A percentile compares a stretch with the other conserved stretches of the same genome.
Evolutionary conservation across 2,113 vertebrate species (phyloP).

Genomic region (Phycodurus eques): DNA sequence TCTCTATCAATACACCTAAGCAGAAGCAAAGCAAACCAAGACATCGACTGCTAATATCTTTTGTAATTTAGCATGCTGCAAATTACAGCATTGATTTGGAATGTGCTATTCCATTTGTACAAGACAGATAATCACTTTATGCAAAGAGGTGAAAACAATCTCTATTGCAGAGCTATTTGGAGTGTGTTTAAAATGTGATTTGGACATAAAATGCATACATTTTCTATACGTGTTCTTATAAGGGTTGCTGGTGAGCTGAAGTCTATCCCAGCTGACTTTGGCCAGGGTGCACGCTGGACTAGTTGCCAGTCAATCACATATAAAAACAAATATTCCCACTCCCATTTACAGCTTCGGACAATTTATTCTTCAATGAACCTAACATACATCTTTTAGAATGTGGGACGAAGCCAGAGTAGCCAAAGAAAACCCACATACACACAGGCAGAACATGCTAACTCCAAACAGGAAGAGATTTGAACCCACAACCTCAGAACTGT

Average conservation of each 20-base stretch:
- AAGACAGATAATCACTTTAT: not conserved
- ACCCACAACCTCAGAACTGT: too few species aligned
- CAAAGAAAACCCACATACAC: too few species aligned
- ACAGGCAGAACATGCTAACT: too few species aligned
- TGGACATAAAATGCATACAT: not conserved
- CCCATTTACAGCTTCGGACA: too few species aligned
- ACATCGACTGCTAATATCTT: slow-evolving; percentile 39
- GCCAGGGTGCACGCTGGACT: too few species aligned
- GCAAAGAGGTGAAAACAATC: not conserved
- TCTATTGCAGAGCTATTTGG: not conserved
- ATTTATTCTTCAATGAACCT: too few species aligned
- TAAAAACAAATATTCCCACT: too few species aligned
- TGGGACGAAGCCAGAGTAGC: too few species aligned
- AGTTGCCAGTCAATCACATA: too few species aligned
- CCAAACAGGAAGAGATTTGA: too few species aligned
- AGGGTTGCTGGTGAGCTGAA: not conserved
- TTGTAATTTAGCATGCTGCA: slow-evolving; percentile 28
- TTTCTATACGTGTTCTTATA: not conserved
- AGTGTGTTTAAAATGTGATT: not conserved
- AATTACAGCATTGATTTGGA: slow-evolving; percentile 44
- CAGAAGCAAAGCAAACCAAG: slow-evolving; percentile 48
- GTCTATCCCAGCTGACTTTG: too few species aligned
- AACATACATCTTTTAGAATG: too few species aligned
- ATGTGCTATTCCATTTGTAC: not conserved
- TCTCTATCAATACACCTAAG: slow-evolving; percentile 49